phyloP scores from a whole-genome alignment of 2,113 vertebrate species.

The Opisthocomus hoazin region DNA sequence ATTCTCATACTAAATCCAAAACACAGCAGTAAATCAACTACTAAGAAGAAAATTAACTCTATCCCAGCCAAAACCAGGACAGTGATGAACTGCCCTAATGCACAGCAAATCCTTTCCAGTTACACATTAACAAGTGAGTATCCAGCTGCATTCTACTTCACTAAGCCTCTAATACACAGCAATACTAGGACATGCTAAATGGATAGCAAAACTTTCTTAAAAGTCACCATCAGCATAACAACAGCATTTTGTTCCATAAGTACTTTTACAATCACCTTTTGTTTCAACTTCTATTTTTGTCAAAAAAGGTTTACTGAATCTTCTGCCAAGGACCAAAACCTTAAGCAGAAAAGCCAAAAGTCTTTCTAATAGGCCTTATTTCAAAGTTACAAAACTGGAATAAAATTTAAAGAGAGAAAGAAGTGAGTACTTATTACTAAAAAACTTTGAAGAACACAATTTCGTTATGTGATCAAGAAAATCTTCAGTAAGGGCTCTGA shows the following conservation, averaged over 20 bases:
- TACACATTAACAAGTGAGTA: not conserved
- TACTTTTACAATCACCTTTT: not conserved
- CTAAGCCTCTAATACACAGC: not conserved
- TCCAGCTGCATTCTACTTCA: not conserved
- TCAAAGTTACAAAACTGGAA: not conserved
- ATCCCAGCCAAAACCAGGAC: no score
- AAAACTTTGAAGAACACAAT: not conserved
- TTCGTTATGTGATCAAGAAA: not conserved
- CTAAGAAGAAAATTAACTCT: no score
- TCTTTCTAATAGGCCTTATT: not conserved
- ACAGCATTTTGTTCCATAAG: fast-evolving
- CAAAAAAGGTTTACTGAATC: not conserved
- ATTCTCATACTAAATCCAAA: no score
- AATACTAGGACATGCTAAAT: not conserved
- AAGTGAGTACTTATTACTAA: not conserved
- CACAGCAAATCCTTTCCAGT: not conserved
- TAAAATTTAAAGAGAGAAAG: not conserved
- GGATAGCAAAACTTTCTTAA: not conserved
- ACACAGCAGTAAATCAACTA: no score
- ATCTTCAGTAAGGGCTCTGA: not conserved
- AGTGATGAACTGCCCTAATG: not conserved
- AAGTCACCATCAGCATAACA: not conserved
- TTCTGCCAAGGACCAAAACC: not conserved
- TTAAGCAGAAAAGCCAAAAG: not conserved
- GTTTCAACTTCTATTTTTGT: not conserved